These are phyloP conservation scores for Byasa hedistus DNA, from an alignment of 2,888 invertebrate genomes.

Conservation along the genomic window DNA sequence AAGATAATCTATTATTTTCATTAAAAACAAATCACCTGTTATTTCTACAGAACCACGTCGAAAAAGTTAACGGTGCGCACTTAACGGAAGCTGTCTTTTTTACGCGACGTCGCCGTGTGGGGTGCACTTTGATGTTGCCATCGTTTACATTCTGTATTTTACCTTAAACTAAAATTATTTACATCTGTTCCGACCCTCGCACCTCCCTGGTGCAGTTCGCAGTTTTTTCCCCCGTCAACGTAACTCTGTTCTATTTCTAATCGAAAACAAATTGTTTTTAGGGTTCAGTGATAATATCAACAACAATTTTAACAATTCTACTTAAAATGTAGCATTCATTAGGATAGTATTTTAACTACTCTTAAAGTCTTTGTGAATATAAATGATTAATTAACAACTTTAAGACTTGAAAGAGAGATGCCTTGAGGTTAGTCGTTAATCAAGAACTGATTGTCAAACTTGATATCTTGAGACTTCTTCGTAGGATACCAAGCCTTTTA, in stretches of 20 bases:
- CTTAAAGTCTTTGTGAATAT: too few relatives aligned
- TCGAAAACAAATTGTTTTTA: background rate
- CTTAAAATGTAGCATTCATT: too few relatives aligned
- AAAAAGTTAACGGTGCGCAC: background rate
- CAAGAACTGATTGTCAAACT: too few relatives aligned
- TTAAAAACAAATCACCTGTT: too few relatives aligned
- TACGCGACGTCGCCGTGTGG: slow-evolving; percentile 46
- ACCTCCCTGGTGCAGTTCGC: slow-evolving; percentile 9
- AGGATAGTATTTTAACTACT: too few relatives aligned
- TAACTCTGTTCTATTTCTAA: background rate
- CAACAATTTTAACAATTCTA: too few relatives aligned
- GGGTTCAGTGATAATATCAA: background rate
- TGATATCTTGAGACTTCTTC: too few relatives aligned
- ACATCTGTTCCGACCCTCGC: slow-evolving; percentile 25
- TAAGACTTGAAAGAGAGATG: too few relatives aligned
- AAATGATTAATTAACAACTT: too few relatives aligned
- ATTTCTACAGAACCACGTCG: slow-evolving; percentile 34
- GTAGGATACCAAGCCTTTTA: too few relatives aligned
- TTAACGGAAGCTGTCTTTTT: slow-evolving; percentile 31
- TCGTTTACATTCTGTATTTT: slow-evolving; percentile 45
- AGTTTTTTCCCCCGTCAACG: background rate
- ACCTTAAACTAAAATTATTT: slow-evolving; percentile 29
- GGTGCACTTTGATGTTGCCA: slow-evolving; percentile 57
- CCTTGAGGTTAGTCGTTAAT: too few relatives aligned
- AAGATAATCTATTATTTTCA: too few relatives aligned